Evolutionary conservation across 2,888 invertebrate species (phyloP), one percentile per base, ranked within the genome.

Genomic region (Pandemis cinnamomeana): DNA sequence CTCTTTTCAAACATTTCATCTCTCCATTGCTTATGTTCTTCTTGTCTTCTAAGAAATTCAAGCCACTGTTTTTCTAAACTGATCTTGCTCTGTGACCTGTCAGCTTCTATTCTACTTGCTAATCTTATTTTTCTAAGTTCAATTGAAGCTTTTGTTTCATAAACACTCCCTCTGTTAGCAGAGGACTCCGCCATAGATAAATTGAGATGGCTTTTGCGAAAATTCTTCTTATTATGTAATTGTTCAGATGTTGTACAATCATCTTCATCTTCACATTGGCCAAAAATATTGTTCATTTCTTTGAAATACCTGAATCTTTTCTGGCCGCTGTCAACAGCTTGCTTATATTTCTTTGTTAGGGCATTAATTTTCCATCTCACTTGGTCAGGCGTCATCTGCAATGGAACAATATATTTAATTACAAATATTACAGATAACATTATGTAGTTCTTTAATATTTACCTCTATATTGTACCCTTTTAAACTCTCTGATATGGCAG

Each of bases 331-430:
- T 87, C 83, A 72, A 88, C 75, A 71, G 86, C 86, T 67, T 84
- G 84, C 75, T 88, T 89, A 64, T 88, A 89, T 78, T 85, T 87
- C 71, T 86, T 87, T 75, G 88, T 87, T 4, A 89, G 80, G 53
- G 89, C 88, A 84, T 89, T 88, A 74, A 89, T 87, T 81, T 89
- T 89, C 89, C 89, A 89, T 69, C 88, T 79, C 0, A 88, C 85
- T 81, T 89, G 88, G 74, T 88, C 86, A 10, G 88, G 82, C 36
- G 84, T 82, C 83, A 89, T 81, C 89, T 89, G 77, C 2, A 58
- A 82, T 81, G 36, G 42, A 46, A 11, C 46, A 66, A 48, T 27
- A 60, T 46, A 48, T n/a, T 42, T 4, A 27, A 44, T 61, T n/a
- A 20, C 51, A 55, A 71, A 27, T 7, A 72, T 48, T 20, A 63